phyloP scores from a whole-genome alignment of 1,140 invertebrate genomes.

The Papilio aristodemus region DNA sequence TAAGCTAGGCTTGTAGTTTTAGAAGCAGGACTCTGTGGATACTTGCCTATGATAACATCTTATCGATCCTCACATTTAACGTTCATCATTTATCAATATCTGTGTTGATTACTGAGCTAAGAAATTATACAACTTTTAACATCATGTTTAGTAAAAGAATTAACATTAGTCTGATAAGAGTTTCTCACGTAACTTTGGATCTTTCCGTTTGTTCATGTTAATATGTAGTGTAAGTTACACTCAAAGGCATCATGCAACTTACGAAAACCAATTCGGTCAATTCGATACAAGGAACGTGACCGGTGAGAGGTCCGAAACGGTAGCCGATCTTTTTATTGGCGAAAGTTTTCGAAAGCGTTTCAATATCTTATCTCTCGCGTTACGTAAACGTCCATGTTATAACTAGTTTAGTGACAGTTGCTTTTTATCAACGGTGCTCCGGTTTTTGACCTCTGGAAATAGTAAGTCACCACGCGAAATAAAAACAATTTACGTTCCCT shows the following conservation, averaged over 20 bases:
- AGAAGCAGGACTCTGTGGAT: neutral
- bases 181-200: constrained; percentile 2
- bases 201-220: neutral
- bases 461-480: constrained; percentile 26
- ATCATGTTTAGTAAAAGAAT: neutral
- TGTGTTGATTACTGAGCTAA: neutral
- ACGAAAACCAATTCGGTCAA: constrained; percentile 39
- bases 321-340: constrained; percentile 50
- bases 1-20: neutral
- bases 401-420: constrained; percentile 18
- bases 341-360: constrained; percentile 59
- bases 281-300: constrained; percentile 42
- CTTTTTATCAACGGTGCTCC: constrained; percentile 9
- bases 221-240: neutral
- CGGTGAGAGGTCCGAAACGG: constrained; percentile 40
- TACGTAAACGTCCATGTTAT: constrained; percentile 32
- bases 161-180: neutral
- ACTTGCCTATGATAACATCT: neutral
- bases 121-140: neutral
- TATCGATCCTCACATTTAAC: constrained; percentile 20
- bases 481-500: constrained; percentile 44
- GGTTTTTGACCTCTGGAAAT: constrained; percentile 26
- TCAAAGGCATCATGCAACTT: neutral
- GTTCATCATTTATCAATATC: constrained; percentile 13
- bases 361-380: constrained; percentile 29